Evolutionary conservation across 2,113 vertebrate genomes (phyloP).

Genomic region (Microcebus lehilahytsara): DNA sequence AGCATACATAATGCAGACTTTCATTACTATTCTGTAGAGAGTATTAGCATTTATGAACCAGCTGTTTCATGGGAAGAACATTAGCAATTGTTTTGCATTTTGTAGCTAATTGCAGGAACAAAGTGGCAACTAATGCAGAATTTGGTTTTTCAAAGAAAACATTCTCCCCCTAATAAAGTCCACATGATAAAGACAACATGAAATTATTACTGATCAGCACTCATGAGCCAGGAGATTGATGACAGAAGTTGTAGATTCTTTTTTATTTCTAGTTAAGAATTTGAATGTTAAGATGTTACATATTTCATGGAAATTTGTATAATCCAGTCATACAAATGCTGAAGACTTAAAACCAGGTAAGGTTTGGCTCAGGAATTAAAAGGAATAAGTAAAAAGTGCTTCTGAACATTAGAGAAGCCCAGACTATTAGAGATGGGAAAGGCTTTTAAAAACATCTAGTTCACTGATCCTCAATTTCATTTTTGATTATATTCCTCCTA

Average conservation of each 20-base stretch:
- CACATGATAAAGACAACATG: conserved; percentile 42
- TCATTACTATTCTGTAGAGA: conserved; percentile 48
- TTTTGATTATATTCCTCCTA: not conserved
- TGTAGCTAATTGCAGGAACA: conserved; percentile 70
- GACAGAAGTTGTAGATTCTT: not conserved
- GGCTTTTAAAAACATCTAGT: not conserved
- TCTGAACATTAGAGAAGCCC: not conserved
- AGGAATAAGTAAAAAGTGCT: not conserved
- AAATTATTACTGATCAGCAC: conserved; percentile 38
- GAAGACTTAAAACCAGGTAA: not conserved
- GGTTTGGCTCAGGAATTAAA: not conserved
- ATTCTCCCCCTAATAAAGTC: conserved; percentile 40
- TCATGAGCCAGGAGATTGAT: conserved; percentile 59
- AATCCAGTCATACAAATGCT: not conserved
- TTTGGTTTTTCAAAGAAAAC: conserved; percentile 62
- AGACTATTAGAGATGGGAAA: not conserved
- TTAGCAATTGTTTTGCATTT: conserved; percentile 64
- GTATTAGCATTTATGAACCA: conserved; percentile 51
- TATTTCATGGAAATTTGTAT: conserved; percentile 38
- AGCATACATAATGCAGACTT: not conserved
- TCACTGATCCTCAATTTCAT: not conserved
- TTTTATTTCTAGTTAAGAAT: conserved; percentile 77
- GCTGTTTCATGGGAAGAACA: conserved; percentile 56
- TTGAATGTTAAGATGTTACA: conserved; percentile 72
- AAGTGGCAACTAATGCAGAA: conserved; percentile 10